Conservation (phyloP, 2,113 vertebrate genomes). For the Progne subis region DNA sequence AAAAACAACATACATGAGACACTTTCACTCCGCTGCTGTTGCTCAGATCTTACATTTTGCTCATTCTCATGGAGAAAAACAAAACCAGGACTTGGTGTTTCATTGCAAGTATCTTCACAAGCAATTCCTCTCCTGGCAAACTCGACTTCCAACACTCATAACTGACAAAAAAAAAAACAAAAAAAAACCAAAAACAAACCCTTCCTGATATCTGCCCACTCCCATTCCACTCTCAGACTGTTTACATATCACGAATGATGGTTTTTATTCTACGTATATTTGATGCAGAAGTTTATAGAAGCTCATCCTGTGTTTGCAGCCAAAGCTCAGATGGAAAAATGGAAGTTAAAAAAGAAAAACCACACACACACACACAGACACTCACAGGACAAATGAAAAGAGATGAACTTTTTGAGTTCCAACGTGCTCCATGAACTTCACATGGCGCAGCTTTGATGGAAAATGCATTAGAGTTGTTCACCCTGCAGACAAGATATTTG, state of each 20-base stretch:
- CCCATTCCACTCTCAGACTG: slow-evolving; percentile 24
- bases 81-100: background rate
- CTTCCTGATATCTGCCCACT: slow-evolving; percentile 25
- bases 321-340: slow-evolving; percentile 46
- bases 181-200: background rate
- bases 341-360: background rate
- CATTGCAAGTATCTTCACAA: slow-evolving; percentile 31
- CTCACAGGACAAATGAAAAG: background rate
- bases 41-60: slow-evolving; percentile 2
- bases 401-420: slow-evolving; percentile 48
- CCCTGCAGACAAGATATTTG: slow-evolving; percentile 48
- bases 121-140: slow-evolving; percentile 38
- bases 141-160: slow-evolving; percentile 41
- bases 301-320: slow-evolving; percentile 63
- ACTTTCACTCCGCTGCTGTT: slow-evolving; percentile 23
- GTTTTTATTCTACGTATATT: slow-evolving; percentile 37
- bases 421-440: background rate
- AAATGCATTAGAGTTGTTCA: slow-evolving; percentile 60
- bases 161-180: slow-evolving; percentile 19
- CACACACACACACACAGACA: background rate
- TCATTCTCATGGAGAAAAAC: slow-evolving; percentile 64
- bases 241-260: slow-evolving; percentile 41
- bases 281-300: slow-evolving; percentile 61
- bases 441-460: slow-evolving; percentile 48
- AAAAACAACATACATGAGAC: slow-evolving; percentile 50